Base-by-base conservation (phyloP, 2,797 vertebrate genomes). In the Syngnathus acus region DNA sequence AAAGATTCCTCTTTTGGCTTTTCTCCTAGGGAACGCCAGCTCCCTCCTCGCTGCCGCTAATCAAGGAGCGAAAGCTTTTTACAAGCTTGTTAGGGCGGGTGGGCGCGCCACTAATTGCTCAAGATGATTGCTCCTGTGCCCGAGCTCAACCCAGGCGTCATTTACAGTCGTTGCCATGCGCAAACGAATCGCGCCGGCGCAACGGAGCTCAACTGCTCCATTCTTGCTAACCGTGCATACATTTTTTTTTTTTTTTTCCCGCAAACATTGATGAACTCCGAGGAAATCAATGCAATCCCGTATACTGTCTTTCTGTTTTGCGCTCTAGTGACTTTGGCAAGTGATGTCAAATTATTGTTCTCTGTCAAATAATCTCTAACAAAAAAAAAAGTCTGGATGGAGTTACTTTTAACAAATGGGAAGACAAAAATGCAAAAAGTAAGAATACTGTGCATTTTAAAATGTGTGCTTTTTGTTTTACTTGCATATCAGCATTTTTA, bases 51-150 rank as follows among this genome's bases (percentile, higher is more conserved):
- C 80, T 66, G 76, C 74, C 78, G 69, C 78, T 72, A 48, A 72
- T 72, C 82, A 83, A 72, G 42, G 72, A 84, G 80, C 74, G 78
- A 77, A 87, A 79, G 80, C 82, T 77, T 79, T 32, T 82, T 78
- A 76, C 69, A 63, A 71, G 71, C 81, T 82, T 80, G 81, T 83
- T 80, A 82, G 72, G 75, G 70, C 47, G 60, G 70, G 80, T 76
- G 68, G 66, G 51, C 7, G 62, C 32, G 11, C 65, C 64, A 73
- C 67, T 86, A 83, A 86, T 86, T 85, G 79, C 70, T 69, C 60
- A 23, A 37, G 72, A 62, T 80, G 78, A 86, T 82, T 76, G 76
- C 72, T 84, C 78, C 77, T 51, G 62, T 68, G 76, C 65, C 32
- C 72, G 67, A 62, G 43, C 40, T 78, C 75, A 82, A 72, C 78